Evolutionary conservation across 2,888 invertebrate genomes (phyloP), one percentile per base, ranked within the genome.

Genomic region (Neocrepidodera transversa): DNA sequence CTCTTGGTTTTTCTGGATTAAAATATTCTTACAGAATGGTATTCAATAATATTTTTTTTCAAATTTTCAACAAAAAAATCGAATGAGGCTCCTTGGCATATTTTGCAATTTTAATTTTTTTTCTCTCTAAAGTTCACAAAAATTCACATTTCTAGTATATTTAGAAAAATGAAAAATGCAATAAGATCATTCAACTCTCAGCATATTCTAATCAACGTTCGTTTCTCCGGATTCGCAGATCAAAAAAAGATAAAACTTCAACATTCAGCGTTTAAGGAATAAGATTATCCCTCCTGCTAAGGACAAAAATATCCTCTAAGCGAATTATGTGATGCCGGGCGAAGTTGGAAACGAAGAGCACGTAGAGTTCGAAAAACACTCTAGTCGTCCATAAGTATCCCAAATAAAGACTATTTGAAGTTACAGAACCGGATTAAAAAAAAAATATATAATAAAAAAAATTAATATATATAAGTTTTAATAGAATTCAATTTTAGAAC

Each of bases 301-400:
- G 53, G 53, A 54, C 53, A 54, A 54, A 54, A 54, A 54, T 54
- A 26, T 54, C 36, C 36, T 54, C 26, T 54, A 54, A 54, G 53
- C 53, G 53, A 54, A 54, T 54, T 54, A 54, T 54, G 23, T 35
- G 45, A 54, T 45, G 53, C 17, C 53, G 35, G 53, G 45, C 42
- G 45, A 54, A 54, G 53, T 54, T 55, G 26, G 43, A 49, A 40
- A 43, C 36, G 42, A 45, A 42, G 35, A 59, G 45, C 54, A 54
- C 53, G 54, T 59, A 49, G 48, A 45, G 48, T 54, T 59, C 50
- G 42, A 54, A 59, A 42, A 54, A 59, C 49, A 59, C 59, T 59
- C 43, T 7, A 42, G 43, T 26, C 28, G 35, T 54, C 49, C 42
- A 40, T 48, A 54, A 40, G 42, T 53, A 53, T 49, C 42, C 28